Conservation (phyloP, 2,113 vertebrate species). For the Leucopsar rothschildi region DNA sequence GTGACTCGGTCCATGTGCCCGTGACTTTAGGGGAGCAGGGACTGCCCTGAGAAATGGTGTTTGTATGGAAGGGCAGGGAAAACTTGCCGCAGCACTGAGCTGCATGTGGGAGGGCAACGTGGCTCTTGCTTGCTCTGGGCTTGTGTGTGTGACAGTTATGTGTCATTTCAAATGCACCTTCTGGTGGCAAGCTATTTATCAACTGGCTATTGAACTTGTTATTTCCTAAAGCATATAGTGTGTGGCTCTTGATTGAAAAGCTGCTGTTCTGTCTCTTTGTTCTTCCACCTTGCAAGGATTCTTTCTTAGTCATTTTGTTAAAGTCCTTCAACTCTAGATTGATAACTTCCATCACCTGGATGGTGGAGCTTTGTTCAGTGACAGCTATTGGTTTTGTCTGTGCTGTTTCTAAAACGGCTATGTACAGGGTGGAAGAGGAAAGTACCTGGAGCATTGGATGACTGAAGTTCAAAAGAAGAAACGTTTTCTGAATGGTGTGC, state of each 20-base stretch:
- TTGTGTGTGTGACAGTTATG: not conserved
- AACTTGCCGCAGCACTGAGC: not conserved
- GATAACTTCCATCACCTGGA: conserved; percentile 51
- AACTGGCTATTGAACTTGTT: conserved; percentile 34
- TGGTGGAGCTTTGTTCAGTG: not conserved
- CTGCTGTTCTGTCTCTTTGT: conserved; percentile 28
- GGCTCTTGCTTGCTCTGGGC: not conserved
- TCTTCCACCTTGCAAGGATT: conserved; percentile 48
- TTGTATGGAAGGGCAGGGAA: not conserved
- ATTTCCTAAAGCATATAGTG: conserved; percentile 24
- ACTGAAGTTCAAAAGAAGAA: conserved; percentile 48
- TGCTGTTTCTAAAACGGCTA: conserved; percentile 60
- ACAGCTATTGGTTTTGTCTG: conserved; percentile 9
- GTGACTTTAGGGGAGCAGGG: not conserved
- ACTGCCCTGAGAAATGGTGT: not conserved
- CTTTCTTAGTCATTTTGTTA: conserved; percentile 61
- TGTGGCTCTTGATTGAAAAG: conserved; percentile 53
- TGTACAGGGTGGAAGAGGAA: not conserved
- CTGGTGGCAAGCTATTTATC: conserved; percentile 44
- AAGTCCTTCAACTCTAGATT: conserved; percentile 59
- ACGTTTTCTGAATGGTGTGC: not conserved
- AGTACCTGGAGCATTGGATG: not conserved
- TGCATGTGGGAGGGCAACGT: not conserved
- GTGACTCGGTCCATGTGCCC: rapidly evolving
- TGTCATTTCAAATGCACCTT: not conserved